Evolutionary conservation across 2,113 vertebrate genomes (phyloP), one percentile per base, ranked within the genome.

Genomic region (Benitochromis conjunctus): DNA sequence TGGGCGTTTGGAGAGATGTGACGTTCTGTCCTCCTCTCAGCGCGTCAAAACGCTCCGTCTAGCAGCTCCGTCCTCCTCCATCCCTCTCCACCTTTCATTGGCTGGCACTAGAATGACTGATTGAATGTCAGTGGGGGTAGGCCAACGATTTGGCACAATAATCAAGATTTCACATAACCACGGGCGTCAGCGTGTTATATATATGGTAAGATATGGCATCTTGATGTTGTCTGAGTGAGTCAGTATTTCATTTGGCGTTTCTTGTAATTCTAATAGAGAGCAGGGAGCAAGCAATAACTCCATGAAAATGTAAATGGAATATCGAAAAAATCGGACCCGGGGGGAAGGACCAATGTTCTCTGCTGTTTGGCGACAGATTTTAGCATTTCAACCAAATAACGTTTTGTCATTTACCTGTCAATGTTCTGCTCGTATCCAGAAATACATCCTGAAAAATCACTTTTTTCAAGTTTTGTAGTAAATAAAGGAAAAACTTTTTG

Each of bases 1-100:
- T 87, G 90, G 88, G 93, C 94, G 92, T 94, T 93, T 92, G 91
- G 93, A 92, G 95, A 94, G 91, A 94, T 93, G 92, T 93, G 95
- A 94, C 93, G 92, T 91, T 92, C 92, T 87, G 93, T 95, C 90
- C 92, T 95, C 88, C 93, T 91, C 88, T 92, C 89, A 90, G 89
- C 92, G 90, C 91, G 86, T 94, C 90, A 93, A 92, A 94, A 88
- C 85, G 88, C 91, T 88, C 88, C 4, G 94, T 94, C 91, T 94
- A 71, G 83, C 91, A 92, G 86, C 90, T 93, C 92, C 90, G 86
- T 91, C 90, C 89, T 95, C 92, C 93, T 93, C 92, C 86, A 90
- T 89, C 88, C 69, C 77, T 92, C 89, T 93, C 89, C 90, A 90
- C 89, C 86, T 90, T 91, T 92, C 93, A 96, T 96, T 96, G 95